Evolutionary conservation across 2,113 vertebrate species (phyloP).

Genomic region (Cynopterus brachyotis): DNA sequence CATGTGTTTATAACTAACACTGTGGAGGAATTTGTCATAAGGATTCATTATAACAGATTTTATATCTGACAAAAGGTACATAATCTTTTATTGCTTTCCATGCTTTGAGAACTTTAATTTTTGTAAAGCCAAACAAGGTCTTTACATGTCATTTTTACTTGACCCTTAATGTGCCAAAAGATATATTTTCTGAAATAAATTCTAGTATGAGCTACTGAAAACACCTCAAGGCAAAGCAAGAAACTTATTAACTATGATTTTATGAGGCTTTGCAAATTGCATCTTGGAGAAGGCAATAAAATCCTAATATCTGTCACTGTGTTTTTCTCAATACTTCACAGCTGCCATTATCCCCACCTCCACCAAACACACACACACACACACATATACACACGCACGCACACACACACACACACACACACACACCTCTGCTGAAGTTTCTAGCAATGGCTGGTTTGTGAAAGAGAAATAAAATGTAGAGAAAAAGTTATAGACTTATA

Average conservation of each 20-base stretch:
- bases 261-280: slow-evolving; percentile 42
- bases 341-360: background rate
- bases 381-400: too few species aligned
- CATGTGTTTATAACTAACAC: background rate
- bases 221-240: slow-evolving; percentile 44
- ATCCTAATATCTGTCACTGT: slow-evolving; percentile 1
- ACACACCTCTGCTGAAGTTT: background rate
- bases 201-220: slow-evolving; percentile 20
- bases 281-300: slow-evolving; percentile 56
- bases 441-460: background rate
- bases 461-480: background rate
- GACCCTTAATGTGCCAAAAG: slow-evolving; percentile 27
- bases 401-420: too few species aligned
- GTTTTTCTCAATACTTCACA: slow-evolving; percentile 51
- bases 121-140: slow-evolving; percentile 57
- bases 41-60: background rate
- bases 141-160: slow-evolving; percentile 54
- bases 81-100: slow-evolving; percentile 62
- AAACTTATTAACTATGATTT: slow-evolving; percentile 59
- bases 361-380: too few species aligned
- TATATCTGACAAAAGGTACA: slow-evolving; percentile 4
- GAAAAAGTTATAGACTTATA: background rate
- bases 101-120: slow-evolving; percentile 62
- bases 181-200: slow-evolving; percentile 49
- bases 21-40: background rate